Percentiles rank a stretch among this genome's conserved stretches.
These are phyloP conservation scores for Sinocyclocheilus grahami DNA, from an alignment of 2,113 vertebrate species.

Conservation along the genomic window DNA sequence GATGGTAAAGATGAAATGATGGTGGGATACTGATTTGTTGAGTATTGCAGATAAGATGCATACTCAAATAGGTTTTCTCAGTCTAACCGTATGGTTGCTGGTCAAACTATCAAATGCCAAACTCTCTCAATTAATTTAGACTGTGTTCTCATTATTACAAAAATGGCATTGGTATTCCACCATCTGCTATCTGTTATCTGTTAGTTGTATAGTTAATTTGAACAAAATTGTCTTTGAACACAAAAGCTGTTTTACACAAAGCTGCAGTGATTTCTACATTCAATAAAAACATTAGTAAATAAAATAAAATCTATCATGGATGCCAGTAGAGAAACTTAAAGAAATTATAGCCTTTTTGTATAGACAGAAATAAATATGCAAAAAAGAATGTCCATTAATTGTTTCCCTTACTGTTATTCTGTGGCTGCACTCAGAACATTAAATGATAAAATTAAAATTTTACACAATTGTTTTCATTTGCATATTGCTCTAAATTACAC, in stretches of 20 bases:
- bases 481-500: not conserved
- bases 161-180: not conserved
- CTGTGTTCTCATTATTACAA: not conserved
- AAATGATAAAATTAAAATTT: not conserved
- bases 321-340: not conserved
- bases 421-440: not conserved
- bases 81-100: not conserved
- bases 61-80: not conserved
- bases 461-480: not conserved
- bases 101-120: not conserved
- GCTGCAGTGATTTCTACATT: not conserved
- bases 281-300: not conserved
- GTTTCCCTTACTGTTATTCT: not conserved
- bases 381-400: not conserved
- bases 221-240: not conserved
- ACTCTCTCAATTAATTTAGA: not conserved
- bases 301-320: not conserved
- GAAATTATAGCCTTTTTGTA: not conserved
- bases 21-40: not conserved
- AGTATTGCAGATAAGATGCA: not conserved
- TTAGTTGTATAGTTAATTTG: no score
- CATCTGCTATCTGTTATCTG: not conserved
- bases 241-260: not conserved
- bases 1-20: constrained; percentile 4
- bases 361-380: not conserved